phyloP scores from a whole-genome alignment of 2,888 invertebrate genomes.

The Lepeophtheirus nordmannii region DNA sequence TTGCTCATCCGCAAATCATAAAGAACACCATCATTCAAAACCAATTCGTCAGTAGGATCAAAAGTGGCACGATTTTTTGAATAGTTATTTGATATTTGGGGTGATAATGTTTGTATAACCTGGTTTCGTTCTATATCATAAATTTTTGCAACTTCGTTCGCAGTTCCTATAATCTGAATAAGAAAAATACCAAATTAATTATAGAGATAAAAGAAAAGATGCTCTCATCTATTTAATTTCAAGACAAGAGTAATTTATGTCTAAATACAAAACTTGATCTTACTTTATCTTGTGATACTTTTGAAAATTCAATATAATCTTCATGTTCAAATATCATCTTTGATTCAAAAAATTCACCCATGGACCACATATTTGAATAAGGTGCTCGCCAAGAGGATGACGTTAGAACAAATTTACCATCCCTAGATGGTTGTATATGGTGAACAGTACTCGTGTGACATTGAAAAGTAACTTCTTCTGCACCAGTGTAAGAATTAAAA shows the following conservation, averaged over 20 bases:
- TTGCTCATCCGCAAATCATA: slow-evolving; percentile 69
- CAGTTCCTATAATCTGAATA: slow-evolving; percentile 70
- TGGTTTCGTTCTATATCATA: slow-evolving; percentile 73
- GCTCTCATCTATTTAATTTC: too few species aligned
- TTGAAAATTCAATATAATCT: slow-evolving; percentile 80
- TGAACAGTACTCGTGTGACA: slow-evolving; percentile 78
- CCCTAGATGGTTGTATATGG: slow-evolving; percentile 51
- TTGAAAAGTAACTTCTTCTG: slow-evolving; percentile 56
- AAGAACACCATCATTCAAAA: slow-evolving; percentile 86
- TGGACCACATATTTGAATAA: slow-evolving; percentile 57
- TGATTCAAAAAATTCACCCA: slow-evolving; percentile 31
- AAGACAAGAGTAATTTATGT: too few species aligned
- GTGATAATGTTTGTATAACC: slow-evolving; percentile 54
- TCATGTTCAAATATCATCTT: slow-evolving; percentile 57
- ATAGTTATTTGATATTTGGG: slow-evolving; percentile 76
- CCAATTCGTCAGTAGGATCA: slow-evolving; percentile 77
- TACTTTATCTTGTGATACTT: slow-evolving; percentile 62
- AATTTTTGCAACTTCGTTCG: slow-evolving; percentile 61
- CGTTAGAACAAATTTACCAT: slow-evolving; percentile 63
- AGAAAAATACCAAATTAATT: too few species aligned
- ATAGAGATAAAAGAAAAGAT: too few species aligned
- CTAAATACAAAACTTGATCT: slow-evolving; percentile 45
- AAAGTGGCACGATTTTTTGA: slow-evolving; percentile 84
- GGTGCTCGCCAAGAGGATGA: slow-evolving; percentile 72
- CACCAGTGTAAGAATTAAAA: slow-evolving; percentile 65